Evolutionary conservation across 2,113 vertebrate species (phyloP), one percentile per base, ranked within the genome.

Genomic region (Trematomus loennbergii): DNA sequence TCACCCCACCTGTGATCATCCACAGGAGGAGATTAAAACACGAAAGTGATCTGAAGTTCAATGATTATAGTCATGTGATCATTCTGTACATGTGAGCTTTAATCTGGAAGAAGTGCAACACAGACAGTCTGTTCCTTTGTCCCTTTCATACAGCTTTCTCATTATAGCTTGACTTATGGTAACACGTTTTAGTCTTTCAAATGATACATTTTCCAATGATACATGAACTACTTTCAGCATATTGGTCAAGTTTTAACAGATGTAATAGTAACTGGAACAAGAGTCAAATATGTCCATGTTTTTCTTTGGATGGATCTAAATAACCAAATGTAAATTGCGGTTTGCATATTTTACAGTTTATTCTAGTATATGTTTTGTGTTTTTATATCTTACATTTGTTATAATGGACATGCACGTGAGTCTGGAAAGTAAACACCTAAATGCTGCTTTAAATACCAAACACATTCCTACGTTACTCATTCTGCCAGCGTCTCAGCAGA

Each of bases 1-100:
- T 78, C n/a, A 65, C 22, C 58, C 49, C 25, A 81, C 63, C 50
- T 61, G 60, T 12, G 59, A 66, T 75, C 29, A 53, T 16, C 22
- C 25, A 11, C n/a, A 25, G 12, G 43, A 72, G 49, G 18, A 79
- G 71, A 64, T 73, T 61, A 59, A 55, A 62, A 65, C 17, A 62
- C 63, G 10, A 13, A 18, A 52, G 15, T 59, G 46, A 60, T 4
- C 43, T 20, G 74, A 52, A 61, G 29, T 68, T 43, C 57, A 20
- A 40, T 55, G 40, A 81, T 60, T 50, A 61, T 25, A 74, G 22
- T 58, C 43, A 58, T n/a, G 55, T 77, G 36, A 45, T 25, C 20
- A 45, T 36, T 12, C 10, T 29, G 13, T 54, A 6, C n/a, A 53
- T 45, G 15, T 52, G 13, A 52, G 25, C 53, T 33, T 57, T 17